phyloP scores from a whole-genome alignment of 2,113 vertebrate genomes.

The Cygnus buccinator region DNA sequence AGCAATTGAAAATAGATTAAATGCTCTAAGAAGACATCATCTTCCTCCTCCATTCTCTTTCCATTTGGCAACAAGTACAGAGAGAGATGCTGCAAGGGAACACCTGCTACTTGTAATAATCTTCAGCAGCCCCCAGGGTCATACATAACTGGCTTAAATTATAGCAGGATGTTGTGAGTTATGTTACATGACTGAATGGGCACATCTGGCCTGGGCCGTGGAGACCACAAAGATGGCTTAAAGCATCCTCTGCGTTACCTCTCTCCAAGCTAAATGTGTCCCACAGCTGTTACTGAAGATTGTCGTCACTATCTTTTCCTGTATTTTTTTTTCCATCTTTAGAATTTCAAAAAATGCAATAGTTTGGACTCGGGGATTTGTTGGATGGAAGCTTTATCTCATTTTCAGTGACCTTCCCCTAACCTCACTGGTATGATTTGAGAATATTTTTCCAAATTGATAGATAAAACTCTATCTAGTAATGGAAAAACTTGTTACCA shows the following conservation, averaged over 20 bases:
- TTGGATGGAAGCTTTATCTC: background rate
- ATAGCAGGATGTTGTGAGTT: background rate
- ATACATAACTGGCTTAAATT: background rate
- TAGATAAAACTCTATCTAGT: slow-evolving; percentile 14
- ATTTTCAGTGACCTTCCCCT: slow-evolving; percentile 17
- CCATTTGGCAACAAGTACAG: background rate
- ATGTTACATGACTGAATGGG: background rate
- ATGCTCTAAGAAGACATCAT: background rate
- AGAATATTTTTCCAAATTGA: slow-evolving; percentile 3
- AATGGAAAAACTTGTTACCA: background rate
- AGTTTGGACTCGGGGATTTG: background rate
- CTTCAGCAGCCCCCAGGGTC: background rate
- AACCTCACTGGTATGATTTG: background rate
- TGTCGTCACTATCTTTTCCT: background rate
- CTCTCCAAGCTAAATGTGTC: background rate
- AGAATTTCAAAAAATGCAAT: background rate
- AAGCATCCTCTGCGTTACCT: background rate
- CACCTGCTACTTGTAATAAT: background rate
- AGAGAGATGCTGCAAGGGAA: background rate
- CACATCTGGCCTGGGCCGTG: background rate
- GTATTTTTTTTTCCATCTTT: background rate
- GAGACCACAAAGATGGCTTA: background rate
- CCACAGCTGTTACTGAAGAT: background rate
- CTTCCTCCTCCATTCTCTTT: background rate
- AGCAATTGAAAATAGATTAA: background rate